Evolutionary conservation across 2,113 vertebrate species (phyloP).

Genomic region (Speoplatyrhinus poulsoni): DNA sequence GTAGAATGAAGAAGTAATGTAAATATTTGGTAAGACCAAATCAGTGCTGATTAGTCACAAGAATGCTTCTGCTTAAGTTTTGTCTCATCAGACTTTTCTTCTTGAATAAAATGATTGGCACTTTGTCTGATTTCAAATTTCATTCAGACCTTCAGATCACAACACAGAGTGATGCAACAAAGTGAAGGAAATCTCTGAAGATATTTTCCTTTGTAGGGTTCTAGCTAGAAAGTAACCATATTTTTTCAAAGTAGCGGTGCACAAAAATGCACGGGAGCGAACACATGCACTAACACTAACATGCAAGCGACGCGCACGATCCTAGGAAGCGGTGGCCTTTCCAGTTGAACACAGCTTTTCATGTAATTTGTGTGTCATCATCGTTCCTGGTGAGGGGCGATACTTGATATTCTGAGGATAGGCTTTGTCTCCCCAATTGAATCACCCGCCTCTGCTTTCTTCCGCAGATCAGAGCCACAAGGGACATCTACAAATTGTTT

Average conservation of each 20-base stretch:
- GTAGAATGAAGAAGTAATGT: constrained; percentile 17
- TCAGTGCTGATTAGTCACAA: constrained; percentile 1
- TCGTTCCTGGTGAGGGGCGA: constrained; percentile 55
- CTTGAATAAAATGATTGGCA: background rate
- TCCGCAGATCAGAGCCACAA: constrained; percentile 47
- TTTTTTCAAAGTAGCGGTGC: constrained; percentile 16
- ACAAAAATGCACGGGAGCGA: constrained; percentile 7
- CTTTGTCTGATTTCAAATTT: background rate
- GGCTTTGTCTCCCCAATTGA: constrained; percentile 68
- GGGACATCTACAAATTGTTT: constrained; percentile 56
- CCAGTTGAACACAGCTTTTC: constrained; percentile 47
- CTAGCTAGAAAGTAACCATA: constrained; percentile 41
- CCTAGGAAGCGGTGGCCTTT: constrained; percentile 48
- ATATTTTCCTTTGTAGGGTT: constrained; percentile 10
- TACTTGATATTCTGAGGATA: constrained; percentile 70
- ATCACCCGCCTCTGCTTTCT: constrained; percentile 61
- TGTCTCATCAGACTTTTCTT: background rate
- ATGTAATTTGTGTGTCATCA: constrained; percentile 68
- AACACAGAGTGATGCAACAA: constrained; percentile 6
- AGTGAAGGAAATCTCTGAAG: constrained; percentile 12
- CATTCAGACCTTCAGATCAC: background rate
- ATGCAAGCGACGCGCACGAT: background rate
- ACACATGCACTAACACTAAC: constrained; percentile 12
- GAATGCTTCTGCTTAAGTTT: background rate
- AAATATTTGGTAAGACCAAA: background rate